Evolutionary conservation across 2,797 vertebrate genomes (phyloP).

Genomic region (Potorous gilbertii): DNA sequence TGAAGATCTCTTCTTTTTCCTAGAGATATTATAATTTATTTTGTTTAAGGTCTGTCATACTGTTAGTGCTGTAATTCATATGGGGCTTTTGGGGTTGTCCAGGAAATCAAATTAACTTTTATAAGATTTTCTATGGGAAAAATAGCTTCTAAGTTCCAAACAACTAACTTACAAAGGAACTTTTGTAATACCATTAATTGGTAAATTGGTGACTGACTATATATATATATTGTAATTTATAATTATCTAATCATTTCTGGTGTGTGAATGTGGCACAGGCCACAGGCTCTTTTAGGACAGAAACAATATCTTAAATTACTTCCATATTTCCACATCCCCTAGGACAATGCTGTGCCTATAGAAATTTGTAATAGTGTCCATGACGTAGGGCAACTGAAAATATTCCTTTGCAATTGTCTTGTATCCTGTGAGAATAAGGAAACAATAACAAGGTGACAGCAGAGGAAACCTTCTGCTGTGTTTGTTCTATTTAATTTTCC

Average conservation of each 20-base stretch:
- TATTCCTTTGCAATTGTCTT: constrained; percentile 17
- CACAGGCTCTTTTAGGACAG: constrained; percentile 33
- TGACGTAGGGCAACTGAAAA: neutral
- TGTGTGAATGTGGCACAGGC: neutral
- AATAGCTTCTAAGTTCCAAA: neutral
- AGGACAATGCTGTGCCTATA: neutral
- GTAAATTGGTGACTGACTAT: neutral
- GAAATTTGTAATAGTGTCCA: neutral
- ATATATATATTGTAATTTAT: neutral
- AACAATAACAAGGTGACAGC: neutral
- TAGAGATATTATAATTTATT: neutral
- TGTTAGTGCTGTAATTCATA: neutral
- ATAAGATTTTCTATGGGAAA: neutral
- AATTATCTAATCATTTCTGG: neutral
- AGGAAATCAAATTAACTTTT: neutral
- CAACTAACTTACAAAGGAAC: neutral
- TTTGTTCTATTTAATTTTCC: neutral
- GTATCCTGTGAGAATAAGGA: neutral
- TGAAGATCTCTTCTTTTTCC: neutral
- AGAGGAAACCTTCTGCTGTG: neutral
- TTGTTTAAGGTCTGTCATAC: neutral
- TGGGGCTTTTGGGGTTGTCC: neutral
- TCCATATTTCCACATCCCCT: neutral
- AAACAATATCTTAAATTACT: neutral
- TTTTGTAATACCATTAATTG: neutral